A percentile compares a stretch with the other conserved stretches of the same genome.
These are phyloP conservation scores for Aegotheles bennettii DNA, from an alignment of 2,113 vertebrate species.

Conservation along the genomic window DNA sequence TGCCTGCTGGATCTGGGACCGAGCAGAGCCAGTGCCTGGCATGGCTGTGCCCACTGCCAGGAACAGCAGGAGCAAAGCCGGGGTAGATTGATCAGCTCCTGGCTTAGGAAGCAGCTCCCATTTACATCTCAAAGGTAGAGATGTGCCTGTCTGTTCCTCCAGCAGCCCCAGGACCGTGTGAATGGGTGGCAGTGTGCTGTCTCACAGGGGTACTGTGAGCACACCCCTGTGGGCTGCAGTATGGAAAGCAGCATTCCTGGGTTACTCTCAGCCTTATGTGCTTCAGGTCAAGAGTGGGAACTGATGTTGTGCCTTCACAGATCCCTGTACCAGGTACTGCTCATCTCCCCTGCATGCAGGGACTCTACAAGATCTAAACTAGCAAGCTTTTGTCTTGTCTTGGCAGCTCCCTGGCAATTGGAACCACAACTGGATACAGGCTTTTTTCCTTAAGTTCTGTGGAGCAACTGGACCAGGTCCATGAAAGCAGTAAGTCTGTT, in stretches of 20 bases:
- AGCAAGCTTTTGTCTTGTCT: not conserved
- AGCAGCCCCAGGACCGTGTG: not conserved
- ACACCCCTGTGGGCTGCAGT: not conserved
- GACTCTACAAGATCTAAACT: not conserved
- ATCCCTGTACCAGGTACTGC: not conserved
- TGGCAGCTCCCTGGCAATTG: slow-evolving; percentile 88
- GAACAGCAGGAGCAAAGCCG: not conserved
- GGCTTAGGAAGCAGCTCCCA: not conserved
- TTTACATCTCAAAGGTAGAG: not conserved
- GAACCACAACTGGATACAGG: slow-evolving; percentile 87
- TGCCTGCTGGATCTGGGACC: not conserved
- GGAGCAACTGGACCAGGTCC: slow-evolving; percentile 92
- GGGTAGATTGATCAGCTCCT: not conserved
- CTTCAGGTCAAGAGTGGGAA: not conserved
- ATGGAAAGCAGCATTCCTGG: not conserved
- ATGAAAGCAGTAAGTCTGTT: slow-evolving; percentile 87
- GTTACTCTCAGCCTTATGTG: too few relatives aligned
- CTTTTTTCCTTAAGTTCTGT: slow-evolving; percentile 92
- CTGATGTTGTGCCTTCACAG: not conserved
- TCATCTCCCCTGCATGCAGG: not conserved
- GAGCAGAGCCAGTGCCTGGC: not conserved
- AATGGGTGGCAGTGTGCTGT: not conserved
- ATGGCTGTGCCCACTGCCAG: rapidly evolving
- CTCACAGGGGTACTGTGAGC: not conserved
- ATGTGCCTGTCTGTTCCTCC: not conserved